These are phyloP conservation scores for Leptopterna dolabrata DNA, from an alignment of 2,888 invertebrate genomes.

Conservation along the genomic window DNA sequence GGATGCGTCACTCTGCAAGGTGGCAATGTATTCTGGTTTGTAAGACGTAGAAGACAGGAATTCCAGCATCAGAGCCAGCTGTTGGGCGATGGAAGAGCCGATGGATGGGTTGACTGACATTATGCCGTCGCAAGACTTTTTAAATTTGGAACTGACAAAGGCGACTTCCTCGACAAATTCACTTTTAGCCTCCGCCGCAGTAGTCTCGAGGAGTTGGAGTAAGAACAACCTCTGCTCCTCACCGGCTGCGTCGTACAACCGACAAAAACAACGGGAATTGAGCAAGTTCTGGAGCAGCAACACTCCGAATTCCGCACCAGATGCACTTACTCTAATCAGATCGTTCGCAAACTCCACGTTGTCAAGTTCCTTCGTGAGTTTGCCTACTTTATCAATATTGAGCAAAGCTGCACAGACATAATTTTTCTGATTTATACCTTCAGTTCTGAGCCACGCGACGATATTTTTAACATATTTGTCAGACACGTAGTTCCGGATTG, in stretches of 20 bases:
- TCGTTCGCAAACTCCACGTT: background rate
- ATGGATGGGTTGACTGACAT: background rate
- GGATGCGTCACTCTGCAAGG: background rate
- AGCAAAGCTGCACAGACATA: constrained; percentile 28
- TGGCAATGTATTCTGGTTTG: background rate
- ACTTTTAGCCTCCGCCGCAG: background rate
- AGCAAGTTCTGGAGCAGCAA: constrained; percentile 26
- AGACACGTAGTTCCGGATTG: background rate
- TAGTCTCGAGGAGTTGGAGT: constrained; percentile 6
- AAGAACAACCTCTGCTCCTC: constrained; percentile 9
- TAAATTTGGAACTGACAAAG: background rate
- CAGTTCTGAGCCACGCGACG: background rate
- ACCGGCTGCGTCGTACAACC: background rate
- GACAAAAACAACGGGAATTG: background rate
- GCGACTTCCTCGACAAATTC: constrained; percentile 21
- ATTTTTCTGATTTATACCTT: background rate
- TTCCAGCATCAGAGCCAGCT: constrained; percentile 33
- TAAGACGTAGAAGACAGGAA: constrained; percentile 15
- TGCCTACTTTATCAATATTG: constrained; percentile 5
- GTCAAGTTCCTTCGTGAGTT: background rate
- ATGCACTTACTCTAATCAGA: background rate
- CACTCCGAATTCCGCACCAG: constrained; percentile 19
- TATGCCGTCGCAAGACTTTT: constrained; percentile 19
- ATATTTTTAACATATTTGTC: background rate
- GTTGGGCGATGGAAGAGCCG: background rate